Evolutionary conservation across 2,888 invertebrate genomes (phyloP), one percentile per base, ranked within the genome.

Genomic region (Melinaea marsaeus): DNA sequence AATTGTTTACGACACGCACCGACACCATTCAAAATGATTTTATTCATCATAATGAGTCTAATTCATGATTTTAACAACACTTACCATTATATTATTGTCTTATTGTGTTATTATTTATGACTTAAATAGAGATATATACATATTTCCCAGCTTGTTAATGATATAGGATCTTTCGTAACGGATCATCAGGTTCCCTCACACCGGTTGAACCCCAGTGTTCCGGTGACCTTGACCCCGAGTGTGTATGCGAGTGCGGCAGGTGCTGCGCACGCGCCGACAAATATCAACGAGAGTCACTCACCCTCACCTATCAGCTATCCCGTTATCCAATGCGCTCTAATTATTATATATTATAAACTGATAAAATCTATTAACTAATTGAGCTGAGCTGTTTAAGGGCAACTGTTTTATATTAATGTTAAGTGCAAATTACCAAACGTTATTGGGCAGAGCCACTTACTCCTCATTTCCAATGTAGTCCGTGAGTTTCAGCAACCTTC

Each of bases 251-350:
- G 22, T 6, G 73, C 77, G 75, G 77, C 77, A 71, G 74, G 72
- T 71, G 72, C 51, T 64, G 71, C 76, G 69, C 69, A 66, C 69
- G 70, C 69, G 68, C 63, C 74, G 69, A 73, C 75, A 80, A 85
- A 85, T 83, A 86, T 80, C 85, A 84, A 72, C 81, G 71, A 74
- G 76, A 82, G 86, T 84, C 85, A 80, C 74, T 85, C 83, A 84
- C 84, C 85, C 81, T 74, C 74, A 68, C 47, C 59, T 63, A 6
- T 55, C 13, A 58, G 4, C 55, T 60, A 51, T 66, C 62, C 71
- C 68, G 69, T 69, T 68, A 69, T 56, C 54, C 57, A 66, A 62
- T 66, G 64, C 58, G 66, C 63, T 58, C 55, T 65, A 69, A 68
- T 64, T 64, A 65, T 61, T 47, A 48, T 42, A 42, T 57, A 55